Base-by-base conservation (phyloP, 2,797 vertebrate genomes). In the Erethizon dorsatum region DNA sequence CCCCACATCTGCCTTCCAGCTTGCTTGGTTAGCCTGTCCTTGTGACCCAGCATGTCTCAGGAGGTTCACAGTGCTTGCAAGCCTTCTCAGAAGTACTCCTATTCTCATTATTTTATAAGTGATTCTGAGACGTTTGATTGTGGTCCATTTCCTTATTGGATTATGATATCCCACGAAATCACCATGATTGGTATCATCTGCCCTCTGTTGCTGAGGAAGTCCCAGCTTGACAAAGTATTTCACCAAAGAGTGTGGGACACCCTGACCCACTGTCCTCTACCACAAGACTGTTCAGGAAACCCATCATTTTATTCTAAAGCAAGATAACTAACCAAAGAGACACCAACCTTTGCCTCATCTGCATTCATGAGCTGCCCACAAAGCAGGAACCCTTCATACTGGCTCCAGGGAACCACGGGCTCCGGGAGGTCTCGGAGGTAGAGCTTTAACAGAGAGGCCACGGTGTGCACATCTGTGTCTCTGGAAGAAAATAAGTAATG, bases 401-500 rank as follows among this genome's bases (percentile, higher is more conserved):
- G 99, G 41, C 94, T 98, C 99, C 99, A 99, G 33, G 99, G 99
- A 45, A 99, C 98, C 1, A 99, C 99, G 0, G 99, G 99, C 97
- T 99, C 99, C 0, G 99, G 99, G 22, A 99, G 99, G 98, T 99
- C 99, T 22, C 99, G 98, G 95, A 99, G 99, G 98, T 99, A 99
- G 91, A 99, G 99, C 93, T 99, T 99, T 93, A 99, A 98, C 95
- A 99, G 98, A 1, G 99, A 99, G 20, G 99, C 99, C 98, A 99
- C 99, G 0, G 99, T 99, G 99, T 99, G 99, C 94, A 99, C 99
- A 59, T 99, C 99, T 0, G 99, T 99, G 96, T 99, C 99, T 98
- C 99, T 99, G 99, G 93, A 97, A 97, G 0, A 57, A 0, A 47
- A 90, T 2, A 59, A 78, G 0, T n/a, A 65, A 31, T 0, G 1